Conservation (phyloP, 2,113 vertebrate species). For the Orcinus orca region DNA sequence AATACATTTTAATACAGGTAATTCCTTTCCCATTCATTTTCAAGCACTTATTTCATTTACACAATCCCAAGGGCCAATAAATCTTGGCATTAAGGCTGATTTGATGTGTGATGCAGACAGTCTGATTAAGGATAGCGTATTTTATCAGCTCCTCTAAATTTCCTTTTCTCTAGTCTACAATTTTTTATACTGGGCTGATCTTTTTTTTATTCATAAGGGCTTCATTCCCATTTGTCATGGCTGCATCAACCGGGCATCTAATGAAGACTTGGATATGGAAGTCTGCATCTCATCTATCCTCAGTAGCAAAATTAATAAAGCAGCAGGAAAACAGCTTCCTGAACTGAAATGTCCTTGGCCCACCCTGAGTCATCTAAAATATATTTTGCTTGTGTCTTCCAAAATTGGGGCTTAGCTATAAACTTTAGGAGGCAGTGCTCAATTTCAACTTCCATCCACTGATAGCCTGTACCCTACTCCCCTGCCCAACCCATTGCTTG, state of each 20-base stretch:
- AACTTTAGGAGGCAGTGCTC: background rate
- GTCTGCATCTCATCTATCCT: constrained; percentile 51
- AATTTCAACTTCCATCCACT: background rate
- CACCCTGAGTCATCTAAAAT: background rate
- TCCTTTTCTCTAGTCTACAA: constrained; percentile 35
- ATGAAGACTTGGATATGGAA: constrained; percentile 33
- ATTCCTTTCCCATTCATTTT: constrained; percentile 61
- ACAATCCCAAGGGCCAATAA: constrained; percentile 18
- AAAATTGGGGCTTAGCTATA: background rate
- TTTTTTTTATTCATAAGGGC: constrained; percentile 67
- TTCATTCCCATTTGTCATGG: constrained; percentile 53
- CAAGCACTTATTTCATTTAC: constrained; percentile 68
- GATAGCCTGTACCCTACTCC: background rate
- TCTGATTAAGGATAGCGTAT: constrained; percentile 61
- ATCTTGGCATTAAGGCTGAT: constrained; percentile 58
- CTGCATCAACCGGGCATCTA: constrained; percentile 42
- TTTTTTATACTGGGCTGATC: constrained; percentile 58
- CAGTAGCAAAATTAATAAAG: constrained; percentile 43
- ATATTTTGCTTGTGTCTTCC: background rate
- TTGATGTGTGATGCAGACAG: constrained; percentile 56
- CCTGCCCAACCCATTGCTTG: background rate
- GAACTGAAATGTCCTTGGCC: background rate
- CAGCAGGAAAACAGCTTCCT: constrained; percentile 28
- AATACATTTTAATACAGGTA: constrained; percentile 32
- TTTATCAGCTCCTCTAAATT: constrained; percentile 60